Evolutionary conservation across 2,113 vertebrate species (phyloP).

Genomic region (Erythrolamprus reginae): DNA sequence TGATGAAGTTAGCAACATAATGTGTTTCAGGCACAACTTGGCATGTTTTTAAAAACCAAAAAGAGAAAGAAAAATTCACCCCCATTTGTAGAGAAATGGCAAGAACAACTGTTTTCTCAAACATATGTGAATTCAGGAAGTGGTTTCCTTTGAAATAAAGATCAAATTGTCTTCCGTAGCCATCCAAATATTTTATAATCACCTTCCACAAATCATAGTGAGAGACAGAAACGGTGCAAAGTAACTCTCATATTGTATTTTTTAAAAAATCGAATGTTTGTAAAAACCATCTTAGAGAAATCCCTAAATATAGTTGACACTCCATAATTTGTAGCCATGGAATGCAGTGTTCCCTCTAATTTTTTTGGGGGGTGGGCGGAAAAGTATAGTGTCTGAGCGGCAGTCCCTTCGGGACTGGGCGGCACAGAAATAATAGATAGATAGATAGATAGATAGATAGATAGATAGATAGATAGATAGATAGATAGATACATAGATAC

Average conservation of each 20-base stretch:
- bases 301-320: neutral
- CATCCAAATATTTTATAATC: neutral
- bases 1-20: neutral
- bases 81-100: neutral
- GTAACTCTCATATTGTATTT: neutral
- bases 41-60: neutral
- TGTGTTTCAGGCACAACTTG: neutral
- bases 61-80: too few relatives aligned
- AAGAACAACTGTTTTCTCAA: neutral
- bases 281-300: neutral
- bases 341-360: too few relatives aligned
- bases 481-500: too few relatives aligned
- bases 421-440: too few relatives aligned
- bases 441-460: too few relatives aligned
- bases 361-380: too few relatives aligned
- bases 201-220: neutral
- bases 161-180: neutral
- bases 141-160: neutral
- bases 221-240: neutral
- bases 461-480: too few relatives aligned
- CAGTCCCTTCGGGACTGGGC: too few relatives aligned
- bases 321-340: neutral
- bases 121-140: neutral
- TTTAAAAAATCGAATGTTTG: neutral
- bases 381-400: too few relatives aligned